Base-by-base conservation (phyloP, 2,113 vertebrate species). In the Zosterops japonicus region DNA sequence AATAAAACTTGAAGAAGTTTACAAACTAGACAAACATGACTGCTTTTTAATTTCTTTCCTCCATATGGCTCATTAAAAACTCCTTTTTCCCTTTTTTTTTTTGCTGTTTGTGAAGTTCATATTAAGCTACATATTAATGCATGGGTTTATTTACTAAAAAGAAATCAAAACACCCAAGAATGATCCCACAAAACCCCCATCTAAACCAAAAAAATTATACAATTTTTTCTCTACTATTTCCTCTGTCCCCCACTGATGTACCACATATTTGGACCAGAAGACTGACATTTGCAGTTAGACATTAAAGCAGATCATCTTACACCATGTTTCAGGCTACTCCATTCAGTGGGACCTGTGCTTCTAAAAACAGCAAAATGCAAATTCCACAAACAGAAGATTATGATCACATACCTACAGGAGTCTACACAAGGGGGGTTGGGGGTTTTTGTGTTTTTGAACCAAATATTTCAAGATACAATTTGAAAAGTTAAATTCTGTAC, bases 101-200 rank as follows among this genome's bases (percentile, higher is more conserved):
- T 61, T 67, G 10, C 52, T 47, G 8, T 2, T 41, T 80, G 44
- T 75, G 3, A 80, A 56, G 19, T 60, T 90, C 33, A 8, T 47
- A 75, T 68, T 72, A 85, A 79, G 11, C 29, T 50, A 52, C 5
- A 46, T 46, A 65, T n/a, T 88, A 61, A 69, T 57, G 21, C 8
- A 39, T 9, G 7, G 8, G 4, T 39, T 78, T 82, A 67, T 68
- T 81, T 80, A 75, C 9, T 29, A 23, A 61, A 74, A 75, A 61
- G 14, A 75, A 81, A 55, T 5, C 3, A 35, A 52, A 83, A 35
- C 0, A 2, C 24, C 14, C 10, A 61, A 23, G 6, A 72, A 55
- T 2, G 11, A 67, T 8, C 0, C 3, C 4, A 5, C 8, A 59
- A 81, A 24, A 47, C 1, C 1, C 2, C 14, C 24, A 68, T 8